Evolutionary conservation across 2,797 vertebrate species (phyloP), one percentile per base, ranked within the genome.

Genomic region (Enteromius thamalakanensis): DNA sequence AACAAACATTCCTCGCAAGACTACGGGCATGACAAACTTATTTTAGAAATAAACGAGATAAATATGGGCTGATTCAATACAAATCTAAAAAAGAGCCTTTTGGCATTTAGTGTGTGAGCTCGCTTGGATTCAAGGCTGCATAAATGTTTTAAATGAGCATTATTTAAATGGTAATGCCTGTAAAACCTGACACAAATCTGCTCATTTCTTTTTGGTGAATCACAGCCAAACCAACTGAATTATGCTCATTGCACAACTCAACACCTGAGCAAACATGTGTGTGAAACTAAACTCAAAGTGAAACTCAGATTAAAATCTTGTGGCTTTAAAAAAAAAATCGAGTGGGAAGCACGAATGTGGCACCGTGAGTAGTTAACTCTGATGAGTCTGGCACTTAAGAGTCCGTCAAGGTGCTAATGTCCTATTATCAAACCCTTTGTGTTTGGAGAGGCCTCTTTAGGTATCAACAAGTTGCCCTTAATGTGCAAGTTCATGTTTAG

Each of bases 401-500:
- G 70, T 79, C 29, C 15, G 55, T 80, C 53, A 45, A 65, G 67
- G 90, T 87, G 80, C 29, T 91, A 90, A 92, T 87, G 88, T 68
- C 71, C 79, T 26, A 70, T 86, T 87, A 84, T 86, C 88, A 82
- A 84, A 58, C 71, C 47, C 83, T 85, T 82, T 87, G 71, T 72
- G 60, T 83, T 87, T 87, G 86, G 88, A 92, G 89, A 84, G 91
- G 86, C 88, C 90, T 92, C 93, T 94, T 92, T 86, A 92, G 87
- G 91, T 86, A 91, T 95, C 92, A 91, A 87, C 92, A 89, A 47
- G 53, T 90, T 68, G 87, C 79, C 87, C 76, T 87, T 92, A 93
- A 94, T 91, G 91, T 91, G 89, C 91, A 94, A 94, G 93, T 95
- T 94, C 93, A 94, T 93, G 93, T 94, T 93, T 94, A 92, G 90